phyloP scores from a whole-genome alignment of 2,888 invertebrate genomes.

The Nemurella pictetii region DNA sequence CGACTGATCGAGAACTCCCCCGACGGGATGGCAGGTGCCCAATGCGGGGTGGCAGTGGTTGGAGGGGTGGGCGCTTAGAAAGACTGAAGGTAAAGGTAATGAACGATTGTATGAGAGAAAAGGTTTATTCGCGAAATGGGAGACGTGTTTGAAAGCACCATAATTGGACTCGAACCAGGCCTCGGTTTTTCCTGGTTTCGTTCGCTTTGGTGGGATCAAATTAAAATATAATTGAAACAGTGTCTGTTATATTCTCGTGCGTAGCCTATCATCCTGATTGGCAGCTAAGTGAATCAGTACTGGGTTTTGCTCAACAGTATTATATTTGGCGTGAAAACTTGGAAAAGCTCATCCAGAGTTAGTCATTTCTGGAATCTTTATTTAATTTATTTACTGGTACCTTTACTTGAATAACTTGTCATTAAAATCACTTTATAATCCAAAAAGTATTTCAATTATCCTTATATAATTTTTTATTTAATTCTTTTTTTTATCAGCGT shows the following conservation, averaged over 20 bases:
- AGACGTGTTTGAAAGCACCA: not conserved
- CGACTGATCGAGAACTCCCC: constrained; percentile 11
- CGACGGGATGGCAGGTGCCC: not conserved
- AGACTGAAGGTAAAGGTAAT: not conserved
- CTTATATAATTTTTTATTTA: too few species aligned
- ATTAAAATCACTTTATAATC: too few species aligned
- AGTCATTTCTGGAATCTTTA: too few species aligned
- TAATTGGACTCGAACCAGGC: not conserved
- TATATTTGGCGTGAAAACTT: too few species aligned
- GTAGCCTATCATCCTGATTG: not conserved
- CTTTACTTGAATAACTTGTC: too few species aligned
- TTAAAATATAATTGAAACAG: not conserved
- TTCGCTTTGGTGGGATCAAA: not conserved
- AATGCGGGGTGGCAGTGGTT: not conserved
- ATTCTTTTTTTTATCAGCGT: too few species aligned
- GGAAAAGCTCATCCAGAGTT: too few species aligned
- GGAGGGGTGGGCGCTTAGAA: not conserved
- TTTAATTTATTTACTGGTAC: too few species aligned
- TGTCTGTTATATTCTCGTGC: not conserved
- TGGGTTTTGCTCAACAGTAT: not conserved
- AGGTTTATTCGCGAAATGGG: not conserved
- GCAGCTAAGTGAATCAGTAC: not conserved
- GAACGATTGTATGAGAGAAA: not conserved
- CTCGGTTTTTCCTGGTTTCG: not conserved
- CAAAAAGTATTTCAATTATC: too few species aligned